These are phyloP conservation scores for Empidonax traillii DNA, from an alignment of 2,113 vertebrate genomes.

Conservation along the genomic window DNA sequence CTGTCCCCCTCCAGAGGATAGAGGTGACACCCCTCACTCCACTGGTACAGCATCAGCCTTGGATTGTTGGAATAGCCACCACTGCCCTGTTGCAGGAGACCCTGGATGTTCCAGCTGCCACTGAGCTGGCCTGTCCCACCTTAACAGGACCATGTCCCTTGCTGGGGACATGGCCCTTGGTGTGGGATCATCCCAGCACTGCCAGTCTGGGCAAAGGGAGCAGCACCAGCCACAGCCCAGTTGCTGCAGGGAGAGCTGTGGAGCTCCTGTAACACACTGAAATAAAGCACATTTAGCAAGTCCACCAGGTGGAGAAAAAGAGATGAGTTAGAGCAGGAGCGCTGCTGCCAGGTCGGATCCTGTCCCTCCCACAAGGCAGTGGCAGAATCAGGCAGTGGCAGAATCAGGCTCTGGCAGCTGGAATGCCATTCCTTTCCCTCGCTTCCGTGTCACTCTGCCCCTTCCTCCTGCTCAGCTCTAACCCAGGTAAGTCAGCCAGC, in stretches of 20 bases:
- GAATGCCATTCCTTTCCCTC: background rate
- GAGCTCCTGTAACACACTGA: background rate
- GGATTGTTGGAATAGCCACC: rapidly evolving
- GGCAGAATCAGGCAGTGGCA: background rate
- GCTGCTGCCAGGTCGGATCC: rapidly evolving
- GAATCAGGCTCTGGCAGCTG: background rate
- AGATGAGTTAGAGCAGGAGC: background rate
- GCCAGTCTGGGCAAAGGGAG: background rate
- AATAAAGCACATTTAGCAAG: background rate
- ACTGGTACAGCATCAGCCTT: background rate
- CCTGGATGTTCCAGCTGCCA: background rate
- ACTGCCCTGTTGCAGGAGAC: background rate
- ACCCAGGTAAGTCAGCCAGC: rapidly evolving
- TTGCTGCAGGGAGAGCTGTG: background rate
- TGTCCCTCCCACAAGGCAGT: rapidly evolving
- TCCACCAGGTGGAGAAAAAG: conserved; percentile 48
- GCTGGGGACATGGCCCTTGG: background rate
- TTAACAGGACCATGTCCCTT: background rate
- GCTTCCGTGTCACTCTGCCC: background rate
- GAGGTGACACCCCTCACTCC: rapidly evolving
- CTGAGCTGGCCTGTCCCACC: background rate
- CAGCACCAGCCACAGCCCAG: rapidly evolving
- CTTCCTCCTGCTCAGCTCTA: background rate
- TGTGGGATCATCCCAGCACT: background rate
- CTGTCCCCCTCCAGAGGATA: background rate